These are phyloP conservation scores for Helicolenus hilgendorfi DNA, from an alignment of 2,797 vertebrate species.

Conservation along the genomic window DNA sequence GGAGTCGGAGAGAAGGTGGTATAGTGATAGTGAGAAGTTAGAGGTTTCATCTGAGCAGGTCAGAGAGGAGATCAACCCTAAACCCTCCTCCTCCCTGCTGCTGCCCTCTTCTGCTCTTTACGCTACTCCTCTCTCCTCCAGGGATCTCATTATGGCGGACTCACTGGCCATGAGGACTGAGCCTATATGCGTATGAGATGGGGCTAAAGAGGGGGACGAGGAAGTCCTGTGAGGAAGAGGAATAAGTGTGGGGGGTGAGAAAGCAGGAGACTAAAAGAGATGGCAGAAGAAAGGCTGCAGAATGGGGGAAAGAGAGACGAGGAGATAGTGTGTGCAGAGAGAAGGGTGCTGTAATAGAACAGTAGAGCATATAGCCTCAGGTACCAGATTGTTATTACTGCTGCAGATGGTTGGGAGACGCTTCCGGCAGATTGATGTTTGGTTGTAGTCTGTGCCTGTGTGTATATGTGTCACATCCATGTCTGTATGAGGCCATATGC, in stretches of 20 bases:
- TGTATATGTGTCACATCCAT: constrained; percentile 48
- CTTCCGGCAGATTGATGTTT: constrained; percentile 79
- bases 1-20: not conserved
- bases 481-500: constrained; percentile 48
- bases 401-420: constrained; percentile 78
- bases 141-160: constrained; percentile 84
- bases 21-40: not conserved
- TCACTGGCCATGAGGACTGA: constrained; percentile 55
- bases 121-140: constrained; percentile 63
- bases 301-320: not conserved
- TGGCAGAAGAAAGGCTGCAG: constrained; percentile 6
- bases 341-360: constrained; percentile 57
- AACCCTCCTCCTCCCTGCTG: constrained; percentile 13
- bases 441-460: constrained; percentile 35
- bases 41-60: constrained; percentile 48
- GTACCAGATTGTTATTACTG: constrained; percentile 82
- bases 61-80: constrained; percentile 52
- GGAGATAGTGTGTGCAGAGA: constrained; percentile 43
- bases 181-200: constrained; percentile 36
- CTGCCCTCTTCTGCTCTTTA: constrained; percentile 36
- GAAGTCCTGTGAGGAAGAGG: constrained; percentile 11
- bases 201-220: constrained; percentile 51
- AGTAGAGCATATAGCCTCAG: constrained; percentile 62
- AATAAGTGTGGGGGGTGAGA: not conserved
- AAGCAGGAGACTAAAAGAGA: not conserved